A percentile compares a stretch with the other conserved stretches of the same genome.
These are phyloP conservation scores for Cryptocephalus primarius DNA, from an alignment of 2,888 invertebrate genomes.

Conservation along the genomic window DNA sequence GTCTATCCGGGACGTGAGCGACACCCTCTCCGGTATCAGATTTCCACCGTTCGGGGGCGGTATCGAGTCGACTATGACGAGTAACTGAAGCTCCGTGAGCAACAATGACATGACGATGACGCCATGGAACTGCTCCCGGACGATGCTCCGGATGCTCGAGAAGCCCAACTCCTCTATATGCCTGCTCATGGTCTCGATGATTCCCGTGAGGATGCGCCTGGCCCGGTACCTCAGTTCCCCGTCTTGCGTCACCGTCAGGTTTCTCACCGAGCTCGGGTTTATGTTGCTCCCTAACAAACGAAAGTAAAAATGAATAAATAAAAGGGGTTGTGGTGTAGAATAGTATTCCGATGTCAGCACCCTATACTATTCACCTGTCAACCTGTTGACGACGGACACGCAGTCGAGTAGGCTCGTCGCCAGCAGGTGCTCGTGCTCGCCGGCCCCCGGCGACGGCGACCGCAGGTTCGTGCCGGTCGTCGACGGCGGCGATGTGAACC, in stretches of 20 bases:
- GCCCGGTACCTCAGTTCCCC: slow-evolving; percentile 28
- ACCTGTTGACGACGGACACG: slow-evolving; percentile 26
- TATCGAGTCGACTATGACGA: slow-evolving; percentile 38
- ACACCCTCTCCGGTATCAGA: slow-evolving; percentile 30
- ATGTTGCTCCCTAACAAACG: no score
- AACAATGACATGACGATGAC: slow-evolving; percentile 39
- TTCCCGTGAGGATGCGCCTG: slow-evolving; percentile 36
- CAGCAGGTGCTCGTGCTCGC: slow-evolving; percentile 29
- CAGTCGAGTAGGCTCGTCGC: slow-evolving; percentile 28
- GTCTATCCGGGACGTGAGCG: slow-evolving; percentile 29
- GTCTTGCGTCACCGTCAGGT: slow-evolving; percentile 25
- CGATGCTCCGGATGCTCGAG: slow-evolving; percentile 16
- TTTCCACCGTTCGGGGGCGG: slow-evolving; percentile 32
- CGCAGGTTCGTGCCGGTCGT: slow-evolving; percentile 7
- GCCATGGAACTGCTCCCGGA: slow-evolving; percentile 6
- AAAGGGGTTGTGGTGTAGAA: no score
- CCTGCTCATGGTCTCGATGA: slow-evolving; percentile 38
- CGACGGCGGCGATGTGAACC: slow-evolving; percentile 14
- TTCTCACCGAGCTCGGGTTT: no score
- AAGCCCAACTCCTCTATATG: slow-evolving; percentile 36
- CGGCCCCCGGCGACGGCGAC: slow-evolving; percentile 18
- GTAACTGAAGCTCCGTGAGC: slow-evolving; percentile 38
- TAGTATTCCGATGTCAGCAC: no score
- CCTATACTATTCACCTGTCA: slow-evolving; percentile 19
- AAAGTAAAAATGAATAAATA: no score